Evolutionary conservation across 2,113 vertebrate species (phyloP), one percentile per base, ranked within the genome.

Genomic region (Recurvirostra avosetta): DNA sequence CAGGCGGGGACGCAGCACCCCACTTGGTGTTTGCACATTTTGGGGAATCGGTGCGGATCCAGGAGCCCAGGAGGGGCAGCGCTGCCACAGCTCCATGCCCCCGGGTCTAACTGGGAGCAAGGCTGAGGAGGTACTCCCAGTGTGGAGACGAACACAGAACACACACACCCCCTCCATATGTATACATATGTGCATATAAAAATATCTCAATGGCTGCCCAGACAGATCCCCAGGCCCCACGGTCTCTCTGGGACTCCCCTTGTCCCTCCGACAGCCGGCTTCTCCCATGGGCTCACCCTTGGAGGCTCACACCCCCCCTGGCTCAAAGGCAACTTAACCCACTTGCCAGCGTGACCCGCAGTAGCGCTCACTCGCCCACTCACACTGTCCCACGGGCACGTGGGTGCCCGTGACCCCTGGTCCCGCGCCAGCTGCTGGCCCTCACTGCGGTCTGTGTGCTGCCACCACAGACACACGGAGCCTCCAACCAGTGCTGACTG

Each of bases 361-460:
- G 7, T 8, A 5, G 62, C 7, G 2, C n/a, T 14, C 40, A 8
- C 58, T 36, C 1, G 2, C 63, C 50, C 12, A 4, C 50, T 47
- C 34, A 3, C 34, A 30, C 43, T 8, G 43, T 21, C 26, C 66
- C 32, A 6, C 30, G 12, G 36, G 5, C 41, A 18, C 29, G 0
- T 0, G 29, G 41, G 53, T 16, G 25, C 16, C 52, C 5, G 3
- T 3, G 5, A 5, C 9, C 52, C n/a, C 50, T 2, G 3, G 25
- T 36, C 41, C 53, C 38, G 8, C 84, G 13, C 30, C 36, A 8
- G 30, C 3, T 25, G 23, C 30, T 8, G 84, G 43, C 36, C 10
- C 34, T 23, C 49, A 0, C 40, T 18, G 27, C 2, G 3, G 4
- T 34, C 47, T 40, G 7, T 3, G n/a, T 17, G 11, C 71, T 40